Evolutionary conservation across 2,797 vertebrate species (phyloP), one percentile per base, ranked within the genome.

Genomic region (Pipistrellus pipistrellus): DNA sequence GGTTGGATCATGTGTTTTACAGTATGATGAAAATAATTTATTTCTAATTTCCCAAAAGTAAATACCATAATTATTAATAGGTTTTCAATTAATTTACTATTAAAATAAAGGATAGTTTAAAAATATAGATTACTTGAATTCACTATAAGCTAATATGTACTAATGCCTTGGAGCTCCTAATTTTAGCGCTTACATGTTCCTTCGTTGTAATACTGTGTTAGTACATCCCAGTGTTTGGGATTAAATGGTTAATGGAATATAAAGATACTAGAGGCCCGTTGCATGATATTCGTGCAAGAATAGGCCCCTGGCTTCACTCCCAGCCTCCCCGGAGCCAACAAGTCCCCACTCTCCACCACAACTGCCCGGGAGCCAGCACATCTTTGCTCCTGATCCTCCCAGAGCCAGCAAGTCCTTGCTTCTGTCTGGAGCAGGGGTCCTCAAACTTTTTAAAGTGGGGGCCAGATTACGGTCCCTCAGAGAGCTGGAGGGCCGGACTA

Each of bases 1-100:
- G 99, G 99, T 99, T 97, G 89, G 98, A 72, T 88, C 62, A 69
- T 88, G 17, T 73, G 2, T 93, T 88, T 88, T 13, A 4, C 53
- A 78, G 30, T 71, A 3, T 95, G 35, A 88, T 95, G 30, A 66
- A 87, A 93, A 84, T 93, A 83, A 87, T 78, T 48, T 64, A 11
- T 78, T 17, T 64, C 2, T 53, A 59, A 53, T 84, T 85, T 81
- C 55, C 21, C n/a, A 78, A 66, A 93, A 66, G 57, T 53, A 18
- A 11, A 4, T 76, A 71, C 8, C 69, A 44, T 82, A 87, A 84
- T 35, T 87, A 18, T 55, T 75, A 9, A 44, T 46, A 81, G 35
- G 13, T 81, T 73, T 85, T 69, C 82, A 84, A 38, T 30, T 71
- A 68, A 76, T n/a, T 83, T 90, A 38, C 46, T 78, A 21, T 81